Base-by-base conservation (phyloP, 2,888 invertebrate genomes). In the Sphaeridia pumilis region DNA sequence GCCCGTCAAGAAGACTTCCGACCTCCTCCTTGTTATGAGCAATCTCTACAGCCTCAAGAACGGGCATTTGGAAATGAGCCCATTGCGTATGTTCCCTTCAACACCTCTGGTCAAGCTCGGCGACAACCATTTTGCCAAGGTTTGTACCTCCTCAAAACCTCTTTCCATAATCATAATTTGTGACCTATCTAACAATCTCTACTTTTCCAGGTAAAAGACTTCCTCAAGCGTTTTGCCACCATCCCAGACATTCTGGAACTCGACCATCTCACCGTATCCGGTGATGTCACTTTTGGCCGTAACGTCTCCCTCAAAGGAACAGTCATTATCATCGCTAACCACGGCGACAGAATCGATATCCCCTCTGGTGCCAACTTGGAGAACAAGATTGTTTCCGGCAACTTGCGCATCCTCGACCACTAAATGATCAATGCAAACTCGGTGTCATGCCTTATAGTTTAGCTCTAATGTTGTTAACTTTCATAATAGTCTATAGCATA, bases 361-460 rank as follows among this genome's bases (percentile, higher is more conserved):
- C 98, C 98, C 0, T 81, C 92, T 4, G 97, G 97, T 4, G 89
- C 97, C 1, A 76, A 89, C 51, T 75, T 98, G 41, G 98, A 98
- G 69, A 99, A 99, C 74, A 99, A 99, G 73, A 99, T 98, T 61
- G 97, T 99, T 0, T 97, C 97, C 4, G 98, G 98, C 58, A 99
- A 99, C 72, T 78, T 98, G 67, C 83, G 98, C 67, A 98, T 99
- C 68, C 74, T 98, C 68, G 94, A 95, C 73, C 97, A 98, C 72
- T 97, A 79, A 54, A 25, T 3, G 7, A 48, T 17, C 17, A 28
- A 2, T 41, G 5, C 25, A n/a, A n/a, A n/a, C n/a, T n/a, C n/a
- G n/a, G n/a, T n/a, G n/a, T n/a, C n/a, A n/a, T n/a, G n/a, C n/a
- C n/a, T n/a, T n/a, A n/a, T n/a, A n/a, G n/a, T n/a, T n/a, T n/a